A percentile compares a stretch with the other conserved stretches of the same genome.
Conservation (phyloP, 2,113 vertebrate genomes). For the Puntigrus tetrazona region DNA sequence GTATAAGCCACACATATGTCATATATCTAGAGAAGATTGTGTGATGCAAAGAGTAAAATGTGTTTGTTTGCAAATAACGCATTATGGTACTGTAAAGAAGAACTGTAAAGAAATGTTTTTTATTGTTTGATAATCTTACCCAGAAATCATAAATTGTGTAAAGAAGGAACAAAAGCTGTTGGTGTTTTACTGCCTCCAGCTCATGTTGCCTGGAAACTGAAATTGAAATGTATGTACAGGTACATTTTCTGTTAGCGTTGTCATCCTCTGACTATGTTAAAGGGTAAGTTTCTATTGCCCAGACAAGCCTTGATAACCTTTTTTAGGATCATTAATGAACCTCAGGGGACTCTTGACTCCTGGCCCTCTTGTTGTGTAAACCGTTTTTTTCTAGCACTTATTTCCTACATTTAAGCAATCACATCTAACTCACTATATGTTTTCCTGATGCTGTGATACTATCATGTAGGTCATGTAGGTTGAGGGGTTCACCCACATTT, state of each 20-base stretch:
- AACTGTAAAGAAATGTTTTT: neutral
- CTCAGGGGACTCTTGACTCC: neutral
- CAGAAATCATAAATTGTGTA: neutral
- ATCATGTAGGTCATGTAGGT: constrained; percentile 20
- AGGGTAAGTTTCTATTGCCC: neutral
- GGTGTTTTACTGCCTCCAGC: neutral
- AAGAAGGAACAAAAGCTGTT: neutral
- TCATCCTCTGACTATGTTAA: neutral
- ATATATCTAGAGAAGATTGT: neutral
- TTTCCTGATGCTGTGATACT: constrained; percentile 9
- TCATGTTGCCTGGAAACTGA: neutral
- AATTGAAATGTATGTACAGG: neutral
- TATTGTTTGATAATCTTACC: neutral
- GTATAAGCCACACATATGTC: neutral
- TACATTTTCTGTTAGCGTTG: neutral
- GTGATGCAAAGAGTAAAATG: neutral
- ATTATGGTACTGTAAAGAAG: too few species aligned
- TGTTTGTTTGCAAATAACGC: neutral
- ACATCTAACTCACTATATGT: neutral
- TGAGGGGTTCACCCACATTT: neutral
- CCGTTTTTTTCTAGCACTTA: too few species aligned
- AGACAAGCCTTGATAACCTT: neutral
- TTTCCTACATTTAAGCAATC: neutral
- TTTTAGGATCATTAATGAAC: neutral
- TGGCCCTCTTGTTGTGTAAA: neutral